Base-by-base conservation (phyloP, 2,113 vertebrate species). In the Ochotona curzoniae region DNA sequence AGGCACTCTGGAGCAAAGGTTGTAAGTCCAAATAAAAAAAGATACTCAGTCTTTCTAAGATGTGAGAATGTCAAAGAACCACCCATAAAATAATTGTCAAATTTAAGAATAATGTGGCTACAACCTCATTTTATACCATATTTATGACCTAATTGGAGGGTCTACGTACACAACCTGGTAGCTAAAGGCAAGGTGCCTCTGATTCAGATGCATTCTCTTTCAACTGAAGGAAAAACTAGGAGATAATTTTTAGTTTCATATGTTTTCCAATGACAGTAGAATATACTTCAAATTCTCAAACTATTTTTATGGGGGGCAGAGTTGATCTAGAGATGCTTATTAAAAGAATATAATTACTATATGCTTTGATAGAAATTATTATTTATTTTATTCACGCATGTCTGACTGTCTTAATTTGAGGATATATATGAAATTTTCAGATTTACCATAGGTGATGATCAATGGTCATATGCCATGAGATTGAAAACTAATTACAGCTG, bases 221-320 rank as follows among this genome's bases (percentile, higher is more conserved):
- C 51, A 17, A 51, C 21, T 85, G 86, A 26, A n/a, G n/a, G 57
- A 86, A 21, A 78, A 63, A 63, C 49, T 60, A 61, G 20, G 25
- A 35, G 18, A 74, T 44, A n/a, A 51, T 64, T 93, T 81, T 60
- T 71, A 49, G 63, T 18, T 60, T 4, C 14, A 74, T 14, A 75
- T 13, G 2, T 28, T 94, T 85, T 21, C 12, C 49, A 94, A n/a
- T 79, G 47, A 73, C 69, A 64, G 4, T n/a, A 47, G 10, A 95
- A 4, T 9, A 61, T 66, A 79, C 92, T 93, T 94, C 66, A 89
- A 88, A 94, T 66, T 74, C 89, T 7, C 23, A 86, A 60, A 61
- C 64, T 47, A 35, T 81, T 91, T 30, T 63, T 85, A 5, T 30
- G 60, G 28, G 13, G 3, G 32, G 25, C 13, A 85, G 21, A 74